Evolutionary conservation across 1,140 invertebrate genomes (phyloP).

Genomic region (Lerema accius): DNA sequence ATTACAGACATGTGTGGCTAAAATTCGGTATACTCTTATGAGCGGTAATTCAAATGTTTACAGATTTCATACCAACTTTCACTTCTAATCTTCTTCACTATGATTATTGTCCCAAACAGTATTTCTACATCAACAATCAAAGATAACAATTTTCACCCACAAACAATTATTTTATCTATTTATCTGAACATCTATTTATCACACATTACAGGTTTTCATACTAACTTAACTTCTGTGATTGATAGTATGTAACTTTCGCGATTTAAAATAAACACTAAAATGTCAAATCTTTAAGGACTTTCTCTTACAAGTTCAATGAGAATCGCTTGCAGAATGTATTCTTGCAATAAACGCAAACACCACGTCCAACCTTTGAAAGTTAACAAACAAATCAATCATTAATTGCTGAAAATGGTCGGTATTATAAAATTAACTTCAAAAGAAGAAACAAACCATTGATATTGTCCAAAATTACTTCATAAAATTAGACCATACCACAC

Average conservation of each 20-base stretch:
- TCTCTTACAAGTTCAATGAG: background rate
- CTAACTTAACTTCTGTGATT: background rate
- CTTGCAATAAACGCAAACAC: no score
- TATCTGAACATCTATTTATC: slow-evolving; percentile 6
- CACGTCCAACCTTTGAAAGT: background rate
- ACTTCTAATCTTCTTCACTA: slow-evolving; percentile 6
- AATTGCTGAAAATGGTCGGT: slow-evolving; percentile 21
- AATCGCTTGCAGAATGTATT: no score
- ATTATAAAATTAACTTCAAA: slow-evolving; percentile 23
- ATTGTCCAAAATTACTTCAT: slow-evolving; percentile 12
- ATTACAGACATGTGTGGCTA: no score
- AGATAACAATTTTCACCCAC: slow-evolving; percentile 7
- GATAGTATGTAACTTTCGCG: background rate
- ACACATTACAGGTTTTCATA: background rate
- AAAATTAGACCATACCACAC: background rate
- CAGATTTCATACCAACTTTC: no score
- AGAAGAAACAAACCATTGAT: slow-evolving; percentile 8
- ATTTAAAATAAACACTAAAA: background rate
- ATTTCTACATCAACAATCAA: slow-evolving; percentile 10
- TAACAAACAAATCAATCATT: slow-evolving; percentile 10
- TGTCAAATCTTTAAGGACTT: background rate
- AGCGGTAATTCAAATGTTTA: no score
- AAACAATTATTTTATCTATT: slow-evolving; percentile 16
- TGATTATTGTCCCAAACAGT: slow-evolving; percentile 19
- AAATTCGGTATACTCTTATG: background rate